Base-by-base conservation (phyloP, 1,140 invertebrate genomes). In the Tetramorium simillimum region DNA sequence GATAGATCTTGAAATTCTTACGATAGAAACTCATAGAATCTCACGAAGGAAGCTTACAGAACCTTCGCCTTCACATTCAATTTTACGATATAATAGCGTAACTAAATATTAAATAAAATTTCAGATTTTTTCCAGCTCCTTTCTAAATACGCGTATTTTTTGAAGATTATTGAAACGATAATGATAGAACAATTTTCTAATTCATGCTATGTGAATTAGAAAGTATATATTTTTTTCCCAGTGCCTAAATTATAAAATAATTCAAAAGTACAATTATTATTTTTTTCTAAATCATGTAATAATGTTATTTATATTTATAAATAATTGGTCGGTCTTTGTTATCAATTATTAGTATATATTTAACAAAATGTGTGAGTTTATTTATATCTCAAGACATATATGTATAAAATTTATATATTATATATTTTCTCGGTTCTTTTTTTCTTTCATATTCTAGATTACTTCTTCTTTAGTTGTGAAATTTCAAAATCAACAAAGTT, bases 1-100 rank as follows among this genome's bases (percentile, higher is more conserved):
- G 37, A 21, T 85, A 43, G 72, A 63, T 88, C 70, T 62, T 90
- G 78, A 89, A 91, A 91, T n/a, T 91, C 88, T 91, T 81, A 91
- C 21, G 84, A 69, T 51, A 51, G 62, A 75, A 73, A 28, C 63
- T 80, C 65, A 62, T 60, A 73, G 76, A 78, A 63, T 81, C 84
- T 91, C 69, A 88, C n/a, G 82, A 51, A 67, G 69, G 60, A 77
- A 78, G 58, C 56, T 80, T 73, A 60, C 63, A 77, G 77, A 75
- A 65, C 3, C 60, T 49, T 40, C 12, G 7, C 49, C 67, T 90
- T 86, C 51, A 84, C 82, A 51, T 77, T 85, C 33, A 65, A 76
- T 88, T 90, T 87, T 90, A 90, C 75, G 70, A 78, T n/a, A 51
- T 86, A 90, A 90, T 70, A 77, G 63, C 16, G 9, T 40, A 58